A percentile compares a stretch with the other conserved stretches of the same genome.
These are phyloP conservation scores for Diadophis punctatus DNA, from an alignment of 2,113 vertebrate species.

Conservation along the genomic window DNA sequence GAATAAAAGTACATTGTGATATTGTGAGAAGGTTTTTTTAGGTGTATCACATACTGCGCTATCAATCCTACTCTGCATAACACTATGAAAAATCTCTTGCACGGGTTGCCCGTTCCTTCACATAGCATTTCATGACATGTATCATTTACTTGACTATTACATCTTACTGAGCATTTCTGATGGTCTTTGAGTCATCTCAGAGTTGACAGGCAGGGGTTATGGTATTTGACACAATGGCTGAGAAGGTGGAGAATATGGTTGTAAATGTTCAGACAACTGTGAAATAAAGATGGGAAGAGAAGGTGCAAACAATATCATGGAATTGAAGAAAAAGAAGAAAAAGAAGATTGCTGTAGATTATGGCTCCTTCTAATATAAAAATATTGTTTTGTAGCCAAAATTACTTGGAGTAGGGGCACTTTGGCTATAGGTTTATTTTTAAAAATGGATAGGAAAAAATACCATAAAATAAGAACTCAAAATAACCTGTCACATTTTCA, in stretches of 20 bases:
- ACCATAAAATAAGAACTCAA: constrained; percentile 32
- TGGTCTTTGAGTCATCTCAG: not conserved
- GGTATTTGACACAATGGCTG: not conserved
- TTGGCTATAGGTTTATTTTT: constrained; percentile 35
- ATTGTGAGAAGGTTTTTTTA: not conserved
- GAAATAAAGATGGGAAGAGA: constrained; percentile 53
- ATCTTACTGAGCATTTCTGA: not conserved
- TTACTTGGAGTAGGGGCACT: constrained; percentile 25
- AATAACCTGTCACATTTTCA: constrained; percentile 39
- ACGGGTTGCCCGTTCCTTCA: not conserved
- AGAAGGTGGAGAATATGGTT: not conserved
- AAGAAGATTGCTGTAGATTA: constrained; percentile 41
- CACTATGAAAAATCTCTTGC: not conserved
- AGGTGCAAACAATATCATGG: constrained; percentile 30
- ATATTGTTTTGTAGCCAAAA: constrained; percentile 40
- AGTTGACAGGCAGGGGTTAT: not conserved
- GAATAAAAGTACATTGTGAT: not conserved
- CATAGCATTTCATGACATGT: not conserved
- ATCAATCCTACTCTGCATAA: not conserved
- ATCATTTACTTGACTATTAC: not conserved
- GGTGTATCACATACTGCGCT: not conserved
- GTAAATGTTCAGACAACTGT: constrained; percentile 27
- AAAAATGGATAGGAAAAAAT: constrained; percentile 17
- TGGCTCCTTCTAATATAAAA: constrained; percentile 48
- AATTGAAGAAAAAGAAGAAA: constrained; percentile 23